Evolutionary conservation across 2,888 invertebrate species (phyloP).

Genomic region (Spodoptera picta): DNA sequence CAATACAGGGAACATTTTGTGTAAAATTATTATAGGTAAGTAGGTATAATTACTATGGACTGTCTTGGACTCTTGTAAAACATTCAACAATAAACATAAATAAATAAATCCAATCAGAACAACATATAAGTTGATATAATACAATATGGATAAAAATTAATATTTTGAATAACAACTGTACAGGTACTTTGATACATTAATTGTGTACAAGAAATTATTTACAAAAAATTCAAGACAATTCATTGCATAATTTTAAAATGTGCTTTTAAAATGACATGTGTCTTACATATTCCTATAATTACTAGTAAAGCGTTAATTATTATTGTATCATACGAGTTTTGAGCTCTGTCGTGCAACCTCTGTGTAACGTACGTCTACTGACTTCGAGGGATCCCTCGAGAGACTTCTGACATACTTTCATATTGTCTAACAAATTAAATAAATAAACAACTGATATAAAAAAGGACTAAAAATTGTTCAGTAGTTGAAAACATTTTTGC

Average conservation of each 20-base stretch:
- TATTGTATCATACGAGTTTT: constrained; percentile 78
- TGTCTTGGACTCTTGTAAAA: constrained; percentile 44
- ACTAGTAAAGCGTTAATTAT: constrained; percentile 85
- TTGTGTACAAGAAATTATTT: background rate
- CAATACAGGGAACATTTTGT: constrained; percentile 55
- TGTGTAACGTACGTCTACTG: constrained; percentile 38
- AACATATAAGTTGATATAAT: too few relatives aligned
- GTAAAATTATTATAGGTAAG: constrained; percentile 52
- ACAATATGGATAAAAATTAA: background rate
- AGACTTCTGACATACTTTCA: constrained; percentile 17
- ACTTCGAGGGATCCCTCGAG: constrained; percentile 12
- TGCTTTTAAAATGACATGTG: constrained; percentile 75
- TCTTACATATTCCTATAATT: constrained; percentile 66
- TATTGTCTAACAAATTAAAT: too few relatives aligned
- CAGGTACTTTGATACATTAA: background rate
- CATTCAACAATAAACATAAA: background rate
- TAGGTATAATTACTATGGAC: constrained; percentile 22
- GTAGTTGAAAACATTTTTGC: too few relatives aligned
- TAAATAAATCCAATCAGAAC: too few relatives aligned
- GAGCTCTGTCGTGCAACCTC: constrained; percentile 62
- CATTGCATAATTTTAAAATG: constrained; percentile 59
- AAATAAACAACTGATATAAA: too few relatives aligned
- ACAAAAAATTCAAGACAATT: constrained; percentile 39
- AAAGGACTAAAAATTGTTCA: too few relatives aligned
- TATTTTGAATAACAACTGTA: constrained; percentile 19